Evolutionary conservation across 2,888 invertebrate species (phyloP).

Genomic region (Pristionchus entomophagus): DNA sequence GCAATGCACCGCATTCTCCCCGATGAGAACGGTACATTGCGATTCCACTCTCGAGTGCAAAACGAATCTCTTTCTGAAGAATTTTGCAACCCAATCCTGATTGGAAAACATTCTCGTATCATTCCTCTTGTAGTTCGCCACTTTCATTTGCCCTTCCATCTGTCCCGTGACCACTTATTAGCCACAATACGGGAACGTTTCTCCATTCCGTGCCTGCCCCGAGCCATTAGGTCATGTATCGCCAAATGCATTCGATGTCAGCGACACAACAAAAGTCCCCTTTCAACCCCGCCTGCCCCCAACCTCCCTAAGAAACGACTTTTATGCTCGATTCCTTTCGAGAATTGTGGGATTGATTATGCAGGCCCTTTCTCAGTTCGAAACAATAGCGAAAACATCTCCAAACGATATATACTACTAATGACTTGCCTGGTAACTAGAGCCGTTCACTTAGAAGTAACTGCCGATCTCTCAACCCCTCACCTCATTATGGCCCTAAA

Average conservation of each 20-base stretch:
- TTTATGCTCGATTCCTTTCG: neutral
- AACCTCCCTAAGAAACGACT: neutral
- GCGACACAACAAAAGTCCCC: neutral
- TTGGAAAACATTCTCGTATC: neutral
- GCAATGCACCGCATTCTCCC: neutral
- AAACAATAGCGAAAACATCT: neutral
- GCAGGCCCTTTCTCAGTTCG: neutral
- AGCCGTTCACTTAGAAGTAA: constrained; percentile 21
- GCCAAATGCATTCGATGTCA: neutral
- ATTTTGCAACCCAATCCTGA: neutral
- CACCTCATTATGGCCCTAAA: neutral
- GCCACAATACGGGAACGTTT: neutral
- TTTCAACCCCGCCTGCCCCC: neutral
- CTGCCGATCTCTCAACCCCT: neutral
- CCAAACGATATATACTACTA: neutral
- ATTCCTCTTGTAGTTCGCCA: neutral
- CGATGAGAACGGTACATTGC: neutral
- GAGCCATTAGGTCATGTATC: neutral
- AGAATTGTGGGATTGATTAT: neutral
- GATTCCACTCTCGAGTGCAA: neutral
- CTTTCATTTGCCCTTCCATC: neutral
- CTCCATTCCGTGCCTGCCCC: neutral
- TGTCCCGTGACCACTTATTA: neutral
- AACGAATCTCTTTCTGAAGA: neutral
- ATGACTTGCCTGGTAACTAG: constrained; percentile 24